These are phyloP conservation scores for Lysiphlebus fabarum DNA, from an alignment of 1,140 invertebrate species.

Conservation along the genomic window DNA sequence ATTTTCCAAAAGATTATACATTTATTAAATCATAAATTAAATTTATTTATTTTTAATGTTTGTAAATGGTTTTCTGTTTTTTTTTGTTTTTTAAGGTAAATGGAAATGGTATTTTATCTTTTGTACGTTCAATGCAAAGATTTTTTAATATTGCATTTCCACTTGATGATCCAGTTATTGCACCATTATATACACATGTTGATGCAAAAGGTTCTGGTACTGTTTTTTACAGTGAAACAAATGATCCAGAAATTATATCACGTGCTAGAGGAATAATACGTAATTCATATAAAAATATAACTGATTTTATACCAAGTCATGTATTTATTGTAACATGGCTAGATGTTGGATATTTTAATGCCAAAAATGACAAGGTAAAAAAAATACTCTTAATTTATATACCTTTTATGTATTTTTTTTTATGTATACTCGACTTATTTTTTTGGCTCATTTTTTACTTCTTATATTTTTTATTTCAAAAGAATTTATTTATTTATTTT, in stretches of 20 bases:
- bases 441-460: background rate
- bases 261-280: conserved; percentile 67
- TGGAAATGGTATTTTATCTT: conserved; percentile 87
- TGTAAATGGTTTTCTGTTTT: conserved; percentile 5
- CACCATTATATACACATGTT: conserved; percentile 87
- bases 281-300: conserved; percentile 66
- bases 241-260: conserved; percentile 61
- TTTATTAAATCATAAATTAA: too few relatives aligned
- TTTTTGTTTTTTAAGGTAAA: conserved; percentile 76
- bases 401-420: background rate
- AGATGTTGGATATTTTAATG: conserved; percentile 64
- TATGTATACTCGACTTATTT: background rate
- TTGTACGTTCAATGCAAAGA: conserved; percentile 77
- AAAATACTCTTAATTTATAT: background rate
- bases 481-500: background rate
- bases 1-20: too few relatives aligned
- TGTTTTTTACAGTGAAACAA: conserved; percentile 77
- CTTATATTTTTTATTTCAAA: too few relatives aligned
- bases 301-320: conserved; percentile 64
- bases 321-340: conserved; percentile 69
- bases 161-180: conserved; percentile 83
- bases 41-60: too few relatives aligned
- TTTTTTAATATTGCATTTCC: conserved; percentile 89
- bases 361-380: conserved; percentile 60
- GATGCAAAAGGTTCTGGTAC: conserved; percentile 73